These are phyloP conservation scores for Arvicola amphibius DNA, from an alignment of 2,797 vertebrate species.

Conservation along the genomic window DNA sequence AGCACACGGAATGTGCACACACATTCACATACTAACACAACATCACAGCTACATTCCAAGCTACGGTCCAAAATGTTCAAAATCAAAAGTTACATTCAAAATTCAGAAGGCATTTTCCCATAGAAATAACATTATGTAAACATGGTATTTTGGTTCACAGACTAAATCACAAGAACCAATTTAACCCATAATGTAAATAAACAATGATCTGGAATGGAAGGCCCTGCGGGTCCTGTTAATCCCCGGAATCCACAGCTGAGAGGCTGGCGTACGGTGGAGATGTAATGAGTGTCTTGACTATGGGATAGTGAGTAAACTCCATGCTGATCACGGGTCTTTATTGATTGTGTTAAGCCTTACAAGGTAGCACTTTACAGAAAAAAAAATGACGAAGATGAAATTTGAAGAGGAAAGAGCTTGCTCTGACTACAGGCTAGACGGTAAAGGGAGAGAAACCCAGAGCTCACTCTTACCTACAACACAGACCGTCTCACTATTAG, in stretches of 20 bases:
- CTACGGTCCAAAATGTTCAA: not conserved
- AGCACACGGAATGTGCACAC: not conserved
- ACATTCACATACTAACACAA: not conserved
- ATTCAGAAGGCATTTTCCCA: constrained; percentile 30
- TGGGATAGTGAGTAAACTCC: not conserved
- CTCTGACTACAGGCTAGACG: not conserved
- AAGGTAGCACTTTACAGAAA: constrained; percentile 2
- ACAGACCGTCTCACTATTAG: not conserved
- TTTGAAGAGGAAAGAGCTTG: not conserved
- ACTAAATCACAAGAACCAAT: not conserved
- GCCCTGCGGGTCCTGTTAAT: not conserved
- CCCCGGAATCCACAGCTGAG: not conserved
- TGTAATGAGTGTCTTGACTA: not conserved
- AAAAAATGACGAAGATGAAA: not conserved
- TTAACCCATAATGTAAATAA: constrained; percentile 28
- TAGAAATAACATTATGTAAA: constrained; percentile 53
- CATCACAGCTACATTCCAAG: not conserved
- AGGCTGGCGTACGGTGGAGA: not conserved
- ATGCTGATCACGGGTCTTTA: not conserved
- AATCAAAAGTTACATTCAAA: constrained; percentile 24
- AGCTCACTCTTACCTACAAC: not conserved
- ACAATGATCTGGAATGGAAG: not conserved
- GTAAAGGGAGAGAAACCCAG: not conserved
- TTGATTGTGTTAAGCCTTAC: not conserved
- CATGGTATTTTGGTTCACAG: constrained; percentile 50